Conservation (phyloP, 2,113 vertebrate species). For the Leptodactylus fuscus region DNA sequence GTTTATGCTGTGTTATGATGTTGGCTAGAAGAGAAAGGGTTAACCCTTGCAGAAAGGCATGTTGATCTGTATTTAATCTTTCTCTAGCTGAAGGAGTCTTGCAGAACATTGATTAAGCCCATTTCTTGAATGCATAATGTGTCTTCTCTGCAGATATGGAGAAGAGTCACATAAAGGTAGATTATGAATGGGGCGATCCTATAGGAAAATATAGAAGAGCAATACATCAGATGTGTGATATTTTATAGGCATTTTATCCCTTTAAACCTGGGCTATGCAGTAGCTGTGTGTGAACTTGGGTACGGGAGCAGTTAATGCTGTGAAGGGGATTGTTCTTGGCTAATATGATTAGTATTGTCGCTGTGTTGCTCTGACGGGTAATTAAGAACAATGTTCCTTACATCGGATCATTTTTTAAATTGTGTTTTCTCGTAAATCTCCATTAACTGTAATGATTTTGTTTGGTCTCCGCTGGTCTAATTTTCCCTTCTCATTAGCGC, state of each 20-base stretch:
- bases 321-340: conserved; percentile 16
- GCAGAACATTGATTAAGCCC: conserved; percentile 31
- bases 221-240: conserved; percentile 6
- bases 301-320: conserved; percentile 16
- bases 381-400: conserved; percentile 60
- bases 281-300: not conserved
- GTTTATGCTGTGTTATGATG: not conserved
- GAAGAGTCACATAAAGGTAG: not conserved
- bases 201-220: not conserved
- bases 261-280: not conserved
- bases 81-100: conserved; percentile 18
- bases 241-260: not conserved
- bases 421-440: conserved; percentile 60
- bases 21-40: not conserved
- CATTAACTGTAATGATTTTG: conserved; percentile 60
- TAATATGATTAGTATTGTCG: conserved; percentile 59
- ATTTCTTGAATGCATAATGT: conserved; percentile 42
- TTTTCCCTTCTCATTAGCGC: conserved; percentile 57
- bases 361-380: conserved; percentile 54
- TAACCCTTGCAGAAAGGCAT: not conserved
- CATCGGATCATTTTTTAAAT: conserved; percentile 59
- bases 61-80: conserved; percentile 28
- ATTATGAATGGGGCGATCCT: conserved; percentile 22
- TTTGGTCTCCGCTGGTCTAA: conserved; percentile 59
- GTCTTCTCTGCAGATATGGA: not conserved